Percentiles rank a stretch among this genome's conserved stretches.
These are phyloP conservation scores for Trichonephila clavipes DNA, from an alignment of 1,140 invertebrate species.

Conservation along the genomic window DNA sequence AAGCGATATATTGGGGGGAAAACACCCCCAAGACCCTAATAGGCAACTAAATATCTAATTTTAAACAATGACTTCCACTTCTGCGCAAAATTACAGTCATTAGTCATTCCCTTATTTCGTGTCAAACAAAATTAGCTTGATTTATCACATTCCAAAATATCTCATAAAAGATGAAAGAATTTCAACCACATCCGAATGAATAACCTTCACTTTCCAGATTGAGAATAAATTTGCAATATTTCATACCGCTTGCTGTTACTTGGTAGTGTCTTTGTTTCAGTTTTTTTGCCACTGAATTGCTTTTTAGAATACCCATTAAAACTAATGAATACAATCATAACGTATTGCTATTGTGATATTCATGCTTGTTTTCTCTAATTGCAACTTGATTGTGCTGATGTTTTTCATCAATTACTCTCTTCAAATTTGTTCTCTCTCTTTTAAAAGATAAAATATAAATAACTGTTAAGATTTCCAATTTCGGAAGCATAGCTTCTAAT, in stretches of 20 bases:
- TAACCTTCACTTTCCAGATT: background rate
- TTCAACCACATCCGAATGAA: background rate
- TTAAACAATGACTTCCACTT: constrained; percentile 38
- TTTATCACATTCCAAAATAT: constrained; percentile 18
- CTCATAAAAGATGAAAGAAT: background rate
- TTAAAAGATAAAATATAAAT: too few relatives aligned
- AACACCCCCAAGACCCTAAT: background rate
- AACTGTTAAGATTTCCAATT: too few relatives aligned
- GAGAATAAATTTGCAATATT: background rate
- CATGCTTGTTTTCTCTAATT: too few relatives aligned
- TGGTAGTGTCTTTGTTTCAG: background rate
- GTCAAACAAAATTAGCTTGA: constrained; percentile 31
- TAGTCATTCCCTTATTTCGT: constrained; percentile 8
- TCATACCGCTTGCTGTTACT: background rate
- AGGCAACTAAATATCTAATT: constrained; percentile 35
- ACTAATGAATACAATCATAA: background rate
- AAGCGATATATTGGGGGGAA: background rate
- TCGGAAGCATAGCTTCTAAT: too few relatives aligned
- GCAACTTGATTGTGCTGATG: too few relatives aligned
- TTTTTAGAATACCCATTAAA: background rate
- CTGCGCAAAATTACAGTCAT: background rate
- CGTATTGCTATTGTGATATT: too few relatives aligned
- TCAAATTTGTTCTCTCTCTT: too few relatives aligned
- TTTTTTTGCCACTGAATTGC: background rate
- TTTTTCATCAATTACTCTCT: too few relatives aligned